A percentile compares a stretch with the other conserved stretches of the same genome.
Evolutionary conservation across 2,888 invertebrate species (phyloP).

Genomic region (Pelosia muscerda): DNA sequence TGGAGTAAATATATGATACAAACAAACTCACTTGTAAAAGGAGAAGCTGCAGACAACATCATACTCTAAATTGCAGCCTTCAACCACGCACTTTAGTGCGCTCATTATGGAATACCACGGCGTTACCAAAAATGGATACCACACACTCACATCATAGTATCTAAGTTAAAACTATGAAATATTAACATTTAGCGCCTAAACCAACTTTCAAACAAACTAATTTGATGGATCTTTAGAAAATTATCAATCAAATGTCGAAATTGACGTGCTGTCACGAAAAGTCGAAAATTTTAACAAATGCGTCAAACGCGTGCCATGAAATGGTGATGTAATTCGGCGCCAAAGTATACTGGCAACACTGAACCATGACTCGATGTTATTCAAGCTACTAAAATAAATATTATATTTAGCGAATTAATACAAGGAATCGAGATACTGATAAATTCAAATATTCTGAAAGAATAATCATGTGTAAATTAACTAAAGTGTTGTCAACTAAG

Average conservation of each 20-base stretch:
- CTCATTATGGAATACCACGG: conserved; percentile 72
- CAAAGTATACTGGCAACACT: conserved; percentile 70
- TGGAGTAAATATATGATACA: conserved; percentile 37
- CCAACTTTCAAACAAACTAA: conserved; percentile 86
- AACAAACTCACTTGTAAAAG: conserved; percentile 83
- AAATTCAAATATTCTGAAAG: not conserved
- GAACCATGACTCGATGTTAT: not conserved
- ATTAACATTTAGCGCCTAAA: conserved; percentile 83
- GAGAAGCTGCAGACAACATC: conserved; percentile 85
- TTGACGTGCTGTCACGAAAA: conserved; percentile 87
- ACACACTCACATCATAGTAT: conserved; percentile 77
- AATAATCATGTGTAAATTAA: not conserved
- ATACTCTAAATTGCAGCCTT: conserved; percentile 83
- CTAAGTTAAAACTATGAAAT: conserved; percentile 67
- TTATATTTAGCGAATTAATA: not conserved
- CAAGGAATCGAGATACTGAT: not conserved
- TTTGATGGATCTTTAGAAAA: conserved; percentile 85
- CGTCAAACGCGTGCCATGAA: conserved; percentile 84
- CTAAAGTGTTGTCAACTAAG: not conserved
- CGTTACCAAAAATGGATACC: conserved; percentile 74
- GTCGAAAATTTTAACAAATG: conserved; percentile 79
- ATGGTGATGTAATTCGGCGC: conserved; percentile 83
- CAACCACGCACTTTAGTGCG: conserved; percentile 82
- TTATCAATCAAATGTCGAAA: conserved; percentile 87
- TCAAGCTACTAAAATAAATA: not conserved